These are phyloP conservation scores for Cabera pusaria DNA, from an alignment of 2,888 invertebrate genomes.

Conservation along the genomic window DNA sequence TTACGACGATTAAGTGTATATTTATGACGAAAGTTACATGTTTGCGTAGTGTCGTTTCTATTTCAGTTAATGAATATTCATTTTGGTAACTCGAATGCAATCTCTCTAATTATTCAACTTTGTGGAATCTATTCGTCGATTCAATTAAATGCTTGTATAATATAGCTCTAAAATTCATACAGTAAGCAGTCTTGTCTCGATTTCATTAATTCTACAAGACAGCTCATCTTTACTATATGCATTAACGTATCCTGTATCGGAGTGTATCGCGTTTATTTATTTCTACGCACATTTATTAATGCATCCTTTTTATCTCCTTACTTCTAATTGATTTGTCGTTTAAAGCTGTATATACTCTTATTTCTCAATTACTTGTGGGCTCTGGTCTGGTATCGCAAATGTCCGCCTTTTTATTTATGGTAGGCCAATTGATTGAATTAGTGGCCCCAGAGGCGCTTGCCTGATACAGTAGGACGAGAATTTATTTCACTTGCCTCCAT, in stretches of 20 bases:
- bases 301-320: constrained; percentile 71
- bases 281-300: constrained; percentile 64
- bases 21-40: too few species aligned
- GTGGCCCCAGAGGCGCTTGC: constrained; percentile 72
- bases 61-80: constrained; percentile 2
- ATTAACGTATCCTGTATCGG: constrained; percentile 48
- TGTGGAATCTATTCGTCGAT: too few species aligned
- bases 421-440: constrained; percentile 80
- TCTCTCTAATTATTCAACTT: too few species aligned
- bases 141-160: too few species aligned
- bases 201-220: constrained; percentile 32
- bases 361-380: constrained; percentile 75
- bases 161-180: too few species aligned
- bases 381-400: constrained; percentile 66
- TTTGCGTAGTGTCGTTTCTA: background rate
- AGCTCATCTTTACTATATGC: constrained; percentile 44
- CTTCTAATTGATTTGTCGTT: constrained; percentile 79
- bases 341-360: constrained; percentile 63
- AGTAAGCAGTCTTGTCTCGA: constrained; percentile 6
- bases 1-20: too few species aligned
- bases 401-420: constrained; percentile 76
- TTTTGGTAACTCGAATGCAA: too few species aligned
- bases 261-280: constrained; percentile 50
- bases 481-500: constrained; percentile 59
- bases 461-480: constrained; percentile 61